Evolutionary conservation across 2,888 invertebrate species (phyloP), one percentile per base, ranked within the genome.

Genomic region (Troides helena): DNA sequence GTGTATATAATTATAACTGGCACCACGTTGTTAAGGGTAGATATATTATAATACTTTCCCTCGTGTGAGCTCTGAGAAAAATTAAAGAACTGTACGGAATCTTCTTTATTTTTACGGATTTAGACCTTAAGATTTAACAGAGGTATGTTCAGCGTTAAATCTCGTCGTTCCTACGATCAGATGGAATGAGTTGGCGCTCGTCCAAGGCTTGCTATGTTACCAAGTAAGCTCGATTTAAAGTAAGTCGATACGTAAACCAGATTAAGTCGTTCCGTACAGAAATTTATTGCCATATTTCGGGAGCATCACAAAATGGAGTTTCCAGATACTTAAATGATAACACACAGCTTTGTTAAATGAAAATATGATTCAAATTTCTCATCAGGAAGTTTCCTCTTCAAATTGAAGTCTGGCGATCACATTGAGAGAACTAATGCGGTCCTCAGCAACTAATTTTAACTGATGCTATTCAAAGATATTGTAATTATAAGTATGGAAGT

Each of bases 151-250:
- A n/a, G 8, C 5, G 18, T 18, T n/a, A 53, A 53, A 53, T 53
- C 53, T n/a, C 53, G 6, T 2, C n/a, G 7, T 53, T n/a, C 18
- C n/a, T n/a, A 53, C 53, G 18, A 53, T 53, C 53, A 53, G 18
- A 53, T 53, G 53, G 18, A n/a, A 53, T 6, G 53, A 53, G 53
- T 53, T 53, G 53, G 53, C 53, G 18, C 53, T 5, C n/a, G 18
- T 53, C 53, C 53, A 53, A 53, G n/a, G 12, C 53, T 53, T n/a
- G 53, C 6, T 53, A n/a, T 8, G 53, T n/a, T 7, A n/a, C 53
- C 53, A 53, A 53, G 53, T 53, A n/a, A 53, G 53, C 53, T 53
- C n/a, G 53, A 53, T 53, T 53, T 53, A n/a, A 53, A 53, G 53
- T 18, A 6, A 18, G 53, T 53, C n/a, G 53, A 53, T 53, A 6